Percentiles rank a stretch among this genome's conserved stretches.
Conservation (phyloP, 2,113 vertebrate genomes). For the Brachypodius melanocephalos region DNA sequence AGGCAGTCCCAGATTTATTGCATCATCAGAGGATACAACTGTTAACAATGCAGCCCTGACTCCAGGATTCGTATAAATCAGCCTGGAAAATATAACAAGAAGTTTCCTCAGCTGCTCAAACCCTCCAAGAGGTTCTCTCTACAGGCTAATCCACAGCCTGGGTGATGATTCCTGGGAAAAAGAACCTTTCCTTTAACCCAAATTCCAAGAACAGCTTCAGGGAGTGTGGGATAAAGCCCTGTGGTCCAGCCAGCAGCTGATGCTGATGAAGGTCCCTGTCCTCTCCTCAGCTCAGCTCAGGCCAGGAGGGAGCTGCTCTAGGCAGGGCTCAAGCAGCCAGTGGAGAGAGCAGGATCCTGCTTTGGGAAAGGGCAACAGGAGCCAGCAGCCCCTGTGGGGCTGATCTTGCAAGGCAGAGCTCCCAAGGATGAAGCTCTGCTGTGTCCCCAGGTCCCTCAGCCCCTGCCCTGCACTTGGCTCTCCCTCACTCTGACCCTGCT, state of each 20-base stretch:
- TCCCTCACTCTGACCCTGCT: no score
- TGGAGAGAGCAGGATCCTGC: background rate
- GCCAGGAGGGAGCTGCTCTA: background rate
- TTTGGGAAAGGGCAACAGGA: accelerated
- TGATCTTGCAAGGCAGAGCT: background rate
- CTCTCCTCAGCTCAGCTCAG: background rate
- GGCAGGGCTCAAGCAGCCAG: accelerated
- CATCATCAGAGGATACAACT: background rate
- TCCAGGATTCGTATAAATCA: background rate
- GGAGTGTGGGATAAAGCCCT: background rate
- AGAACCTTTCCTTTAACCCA: background rate
- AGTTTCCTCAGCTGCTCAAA: background rate
- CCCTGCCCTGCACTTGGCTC: background rate
- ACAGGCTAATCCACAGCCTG: background rate
- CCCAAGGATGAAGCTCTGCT: background rate
- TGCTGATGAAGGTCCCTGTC: background rate
- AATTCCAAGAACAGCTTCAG: background rate
- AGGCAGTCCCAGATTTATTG: conserved; percentile 15
- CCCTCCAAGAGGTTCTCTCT: background rate
- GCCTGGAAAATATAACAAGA: background rate
- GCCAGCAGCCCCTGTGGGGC: accelerated
- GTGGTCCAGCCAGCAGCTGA: background rate
- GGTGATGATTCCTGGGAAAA: background rate
- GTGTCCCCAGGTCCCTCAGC: background rate
- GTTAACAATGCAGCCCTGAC: background rate